Conservation (phyloP, 2,113 vertebrate species). For the Neodon shergylaensis region DNA sequence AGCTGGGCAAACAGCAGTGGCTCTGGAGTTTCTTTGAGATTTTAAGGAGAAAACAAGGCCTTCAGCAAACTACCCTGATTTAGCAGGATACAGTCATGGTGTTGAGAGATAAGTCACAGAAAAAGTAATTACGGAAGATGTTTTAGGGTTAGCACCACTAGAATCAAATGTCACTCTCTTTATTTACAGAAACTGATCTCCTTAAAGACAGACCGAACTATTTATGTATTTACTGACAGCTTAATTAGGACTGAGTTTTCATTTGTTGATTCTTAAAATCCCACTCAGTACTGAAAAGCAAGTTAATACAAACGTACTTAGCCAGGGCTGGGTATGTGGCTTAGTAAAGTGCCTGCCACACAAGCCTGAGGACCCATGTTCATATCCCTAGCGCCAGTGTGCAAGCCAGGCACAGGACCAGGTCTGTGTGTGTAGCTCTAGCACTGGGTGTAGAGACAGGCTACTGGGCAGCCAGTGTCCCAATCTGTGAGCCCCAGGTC, state of each 20-base stretch:
- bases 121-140: neutral
- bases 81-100: neutral
- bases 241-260: constrained; percentile 16
- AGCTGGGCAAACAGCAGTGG: neutral
- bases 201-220: neutral
- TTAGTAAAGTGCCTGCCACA: neutral
- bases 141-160: neutral
- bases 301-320: neutral
- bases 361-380: neutral
- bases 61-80: neutral
- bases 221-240: neutral
- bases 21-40: neutral
- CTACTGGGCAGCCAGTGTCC: neutral
- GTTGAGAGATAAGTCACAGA: neutral
- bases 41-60: neutral
- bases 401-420: neutral
- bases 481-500: neutral
- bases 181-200: neutral
- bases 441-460: neutral
- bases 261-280: constrained; percentile 36
- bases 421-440: neutral
- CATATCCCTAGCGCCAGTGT: neutral
- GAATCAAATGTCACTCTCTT: neutral
- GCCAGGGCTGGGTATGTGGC: neutral
- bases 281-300: neutral